A percentile compares a stretch with the other conserved stretches of the same genome.
Conservation (phyloP, 1,140 invertebrate genomes). For the Melitaea cinxia region DNA sequence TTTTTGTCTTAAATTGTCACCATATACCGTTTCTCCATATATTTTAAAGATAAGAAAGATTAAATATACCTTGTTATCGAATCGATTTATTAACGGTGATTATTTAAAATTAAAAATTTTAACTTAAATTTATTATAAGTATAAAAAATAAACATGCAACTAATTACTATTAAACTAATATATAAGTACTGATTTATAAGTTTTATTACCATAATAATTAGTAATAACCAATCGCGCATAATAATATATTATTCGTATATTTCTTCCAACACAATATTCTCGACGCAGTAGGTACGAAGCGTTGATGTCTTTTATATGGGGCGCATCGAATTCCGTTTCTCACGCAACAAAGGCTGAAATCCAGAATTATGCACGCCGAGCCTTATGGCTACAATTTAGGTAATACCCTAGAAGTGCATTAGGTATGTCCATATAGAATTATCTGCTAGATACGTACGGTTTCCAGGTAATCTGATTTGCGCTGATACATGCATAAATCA, state of each 20-base stretch:
- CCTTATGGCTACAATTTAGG: conserved; percentile 26
- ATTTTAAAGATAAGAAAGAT: conserved; percentile 9
- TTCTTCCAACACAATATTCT: not conserved
- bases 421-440: conserved; percentile 19
- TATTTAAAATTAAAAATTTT: too few species aligned
- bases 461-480: conserved; percentile 22
- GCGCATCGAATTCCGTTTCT: conserved; percentile 37
- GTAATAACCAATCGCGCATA: too few species aligned
- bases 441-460: conserved; percentile 22
- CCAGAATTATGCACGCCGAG: conserved; percentile 33
- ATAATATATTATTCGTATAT: too few species aligned
- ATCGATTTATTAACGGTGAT: not conserved
- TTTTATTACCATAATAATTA: too few species aligned
- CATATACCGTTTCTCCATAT: not conserved
- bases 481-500: conserved; percentile 8
- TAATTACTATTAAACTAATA: too few species aligned
- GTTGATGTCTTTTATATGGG: conserved; percentile 64
- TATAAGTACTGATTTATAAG: too few species aligned
- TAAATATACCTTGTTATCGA: not conserved
- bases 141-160: too few species aligned
- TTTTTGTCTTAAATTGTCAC: not conserved
- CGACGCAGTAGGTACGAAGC: conserved; percentile 20
- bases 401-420: conserved; percentile 32
- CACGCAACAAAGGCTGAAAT: conserved; percentile 36
- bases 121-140: too few species aligned